A percentile compares a stretch with the other conserved stretches of the same genome.
Conservation (phyloP, 2,113 vertebrate species). For the Oreochromis niloticus region DNA sequence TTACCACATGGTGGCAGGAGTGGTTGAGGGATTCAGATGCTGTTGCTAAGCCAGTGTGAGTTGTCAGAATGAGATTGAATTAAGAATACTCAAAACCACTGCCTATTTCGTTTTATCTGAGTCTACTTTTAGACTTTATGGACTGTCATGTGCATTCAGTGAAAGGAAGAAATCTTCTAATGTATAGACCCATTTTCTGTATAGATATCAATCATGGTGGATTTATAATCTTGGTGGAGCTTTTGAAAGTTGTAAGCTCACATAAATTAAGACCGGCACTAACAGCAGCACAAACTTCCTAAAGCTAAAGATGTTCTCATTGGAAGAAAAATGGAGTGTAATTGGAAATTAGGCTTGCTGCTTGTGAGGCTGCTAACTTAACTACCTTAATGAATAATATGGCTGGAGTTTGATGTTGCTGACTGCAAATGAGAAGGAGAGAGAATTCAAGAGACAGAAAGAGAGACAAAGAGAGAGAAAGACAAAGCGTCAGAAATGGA, state of each 20-base stretch:
- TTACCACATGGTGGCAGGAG: conserved; percentile 16
- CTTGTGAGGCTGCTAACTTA: conserved; percentile 15
- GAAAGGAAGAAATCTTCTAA: background rate
- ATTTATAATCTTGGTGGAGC: background rate
- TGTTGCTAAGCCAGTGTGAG: background rate
- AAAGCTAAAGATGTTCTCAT: background rate
- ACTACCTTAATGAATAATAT: conserved; percentile 53
- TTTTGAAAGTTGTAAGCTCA: background rate
- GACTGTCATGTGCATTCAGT: background rate
- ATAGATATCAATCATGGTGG: background rate
- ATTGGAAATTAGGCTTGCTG: conserved; percentile 35
- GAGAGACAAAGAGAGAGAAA: background rate
- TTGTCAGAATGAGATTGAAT: conserved; percentile 15
- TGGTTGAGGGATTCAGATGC: background rate
- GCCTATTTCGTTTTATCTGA: too few relatives aligned
- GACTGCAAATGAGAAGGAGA: conserved; percentile 11
- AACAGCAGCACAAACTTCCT: background rate
- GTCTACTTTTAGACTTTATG: background rate
- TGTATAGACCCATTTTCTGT: background rate
- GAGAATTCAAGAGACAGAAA: background rate
- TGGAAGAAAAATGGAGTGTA: background rate
- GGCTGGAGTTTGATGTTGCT: conserved; percentile 5
- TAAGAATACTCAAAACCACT: background rate
- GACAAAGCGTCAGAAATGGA: background rate
- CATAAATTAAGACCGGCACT: background rate